These are phyloP conservation scores for Iphiclides podalirius DNA, from an alignment of 2,888 invertebrate species.

Conservation along the genomic window DNA sequence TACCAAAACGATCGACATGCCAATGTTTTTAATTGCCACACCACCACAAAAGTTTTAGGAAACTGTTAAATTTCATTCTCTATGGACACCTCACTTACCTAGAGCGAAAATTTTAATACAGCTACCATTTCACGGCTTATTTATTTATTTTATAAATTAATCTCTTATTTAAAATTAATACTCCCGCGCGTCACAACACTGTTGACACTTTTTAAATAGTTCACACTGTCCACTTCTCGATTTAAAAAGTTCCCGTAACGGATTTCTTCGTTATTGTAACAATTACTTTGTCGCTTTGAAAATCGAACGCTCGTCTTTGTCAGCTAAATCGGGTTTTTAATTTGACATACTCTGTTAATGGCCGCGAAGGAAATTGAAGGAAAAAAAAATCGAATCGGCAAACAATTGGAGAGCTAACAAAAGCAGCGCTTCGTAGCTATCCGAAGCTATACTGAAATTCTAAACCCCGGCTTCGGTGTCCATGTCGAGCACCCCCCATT, in stretches of 20 bases:
- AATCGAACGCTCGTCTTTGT: constrained; percentile 25
- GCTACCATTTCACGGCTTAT: constrained; percentile 36
- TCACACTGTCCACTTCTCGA: constrained; percentile 35
- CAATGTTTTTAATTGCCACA: constrained; percentile 58
- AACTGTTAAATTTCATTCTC: constrained; percentile 58
- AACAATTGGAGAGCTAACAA: constrained; percentile 76
- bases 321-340: constrained; percentile 34
- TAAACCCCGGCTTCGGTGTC: constrained; percentile 78
- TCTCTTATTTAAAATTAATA: not conserved
- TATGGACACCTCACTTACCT: constrained; percentile 71
- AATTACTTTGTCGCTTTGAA: not conserved
- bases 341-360: constrained; percentile 34
- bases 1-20: constrained; percentile 51
- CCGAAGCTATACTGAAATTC: constrained; percentile 80
- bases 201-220: constrained; percentile 25
- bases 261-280: constrained; percentile 4
- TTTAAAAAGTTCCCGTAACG: constrained; percentile 26
- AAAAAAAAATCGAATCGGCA: constrained; percentile 68
- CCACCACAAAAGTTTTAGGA: constrained; percentile 58
- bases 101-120: constrained; percentile 40
- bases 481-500: constrained; percentile 79
- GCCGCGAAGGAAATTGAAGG: constrained; percentile 36
- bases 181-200: constrained; percentile 30
- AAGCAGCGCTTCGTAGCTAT: constrained; percentile 75
- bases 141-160: not conserved